Conservation (phyloP, 2,888 invertebrate genomes). For the Pyrrhia umbra region DNA sequence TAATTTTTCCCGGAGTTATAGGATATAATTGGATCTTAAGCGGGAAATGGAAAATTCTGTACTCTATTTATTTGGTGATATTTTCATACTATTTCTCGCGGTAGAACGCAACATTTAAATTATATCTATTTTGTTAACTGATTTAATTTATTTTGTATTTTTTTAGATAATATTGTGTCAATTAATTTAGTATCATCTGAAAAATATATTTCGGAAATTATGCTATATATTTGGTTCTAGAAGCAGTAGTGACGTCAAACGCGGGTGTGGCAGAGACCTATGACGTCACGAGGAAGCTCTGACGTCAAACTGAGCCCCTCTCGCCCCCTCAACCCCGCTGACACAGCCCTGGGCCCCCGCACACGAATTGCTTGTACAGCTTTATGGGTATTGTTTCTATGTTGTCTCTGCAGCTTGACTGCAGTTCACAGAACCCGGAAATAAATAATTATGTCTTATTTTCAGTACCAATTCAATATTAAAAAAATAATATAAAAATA, state of each 20-base stretch:
- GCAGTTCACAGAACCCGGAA: slow-evolving; percentile 29
- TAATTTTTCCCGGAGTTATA: slow-evolving; percentile 28
- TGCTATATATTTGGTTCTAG: slow-evolving; percentile 59
- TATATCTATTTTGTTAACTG: neutral
- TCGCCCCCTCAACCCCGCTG: slow-evolving; percentile 62
- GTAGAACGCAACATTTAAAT: neutral
- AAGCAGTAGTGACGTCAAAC: slow-evolving; percentile 83
- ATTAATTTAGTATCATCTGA: neutral
- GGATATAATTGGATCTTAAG: slow-evolving; percentile 15
- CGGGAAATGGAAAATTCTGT: neutral
- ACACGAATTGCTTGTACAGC: slow-evolving; percentile 77
- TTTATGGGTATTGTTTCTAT: slow-evolving; percentile 83
- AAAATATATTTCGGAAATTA: slow-evolving; percentile 13
- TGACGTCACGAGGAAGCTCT: slow-evolving; percentile 88
- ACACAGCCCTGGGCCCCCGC: slow-evolving; percentile 66
- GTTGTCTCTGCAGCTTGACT: slow-evolving; percentile 62
- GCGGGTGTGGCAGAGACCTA: slow-evolving; percentile 86
- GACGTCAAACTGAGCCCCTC: slow-evolving; percentile 84
- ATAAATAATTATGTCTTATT: neutral
- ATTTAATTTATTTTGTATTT: neutral
- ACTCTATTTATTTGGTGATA: neutral
- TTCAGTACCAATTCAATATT: too few species aligned
- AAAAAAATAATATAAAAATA: neutral
- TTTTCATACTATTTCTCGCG: neutral
- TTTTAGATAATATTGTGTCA: neutral